phyloP scores from a whole-genome alignment of 2,888 invertebrate species.

The Mythimna albipuncta region DNA sequence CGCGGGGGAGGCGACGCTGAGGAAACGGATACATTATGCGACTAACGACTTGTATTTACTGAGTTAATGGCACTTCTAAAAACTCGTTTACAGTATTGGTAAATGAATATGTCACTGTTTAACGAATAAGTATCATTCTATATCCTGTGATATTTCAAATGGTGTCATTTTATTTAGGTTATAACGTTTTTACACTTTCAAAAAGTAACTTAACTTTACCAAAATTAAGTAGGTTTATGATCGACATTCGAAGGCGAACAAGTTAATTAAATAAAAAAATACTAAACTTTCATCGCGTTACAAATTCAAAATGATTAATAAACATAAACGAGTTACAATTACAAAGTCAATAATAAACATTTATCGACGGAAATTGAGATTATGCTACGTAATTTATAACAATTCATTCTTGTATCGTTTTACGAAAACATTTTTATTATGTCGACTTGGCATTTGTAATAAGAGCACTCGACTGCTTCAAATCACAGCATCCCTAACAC shows the following conservation, averaged over 20 bases:
- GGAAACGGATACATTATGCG: constrained; percentile 74
- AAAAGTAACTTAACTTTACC: background rate
- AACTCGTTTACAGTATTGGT: constrained; percentile 56
- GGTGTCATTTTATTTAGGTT: constrained; percentile 8
- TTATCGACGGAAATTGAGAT: constrained; percentile 61
- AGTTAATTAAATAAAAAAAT: constrained; percentile 23
- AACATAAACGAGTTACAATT: constrained; percentile 59
- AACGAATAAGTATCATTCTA: constrained; percentile 36
- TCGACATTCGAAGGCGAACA: constrained; percentile 14
- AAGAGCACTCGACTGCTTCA: background rate
- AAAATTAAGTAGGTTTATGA: constrained; percentile 11
- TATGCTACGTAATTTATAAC: constrained; percentile 53
- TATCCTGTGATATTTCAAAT: constrained; percentile 41
- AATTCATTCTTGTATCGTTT: constrained; percentile 53
- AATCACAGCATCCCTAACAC: background rate
- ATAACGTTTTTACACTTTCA: background rate
- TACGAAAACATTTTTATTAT: constrained; percentile 52
- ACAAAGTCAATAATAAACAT: constrained; percentile 69
- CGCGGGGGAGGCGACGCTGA: constrained; percentile 53
- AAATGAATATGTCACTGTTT: constrained; percentile 56
- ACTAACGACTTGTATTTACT: constrained; percentile 66
- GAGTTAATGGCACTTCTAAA: constrained; percentile 60
- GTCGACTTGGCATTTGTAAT: constrained; percentile 1
- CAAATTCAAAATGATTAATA: constrained; percentile 22
- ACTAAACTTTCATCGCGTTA: constrained; percentile 23